Percentiles rank a stretch among this genome's conserved stretches.
These are phyloP conservation scores for Macrochelys suwanniensis DNA, from an alignment of 2,797 vertebrate species.

Conservation along the genomic window DNA sequence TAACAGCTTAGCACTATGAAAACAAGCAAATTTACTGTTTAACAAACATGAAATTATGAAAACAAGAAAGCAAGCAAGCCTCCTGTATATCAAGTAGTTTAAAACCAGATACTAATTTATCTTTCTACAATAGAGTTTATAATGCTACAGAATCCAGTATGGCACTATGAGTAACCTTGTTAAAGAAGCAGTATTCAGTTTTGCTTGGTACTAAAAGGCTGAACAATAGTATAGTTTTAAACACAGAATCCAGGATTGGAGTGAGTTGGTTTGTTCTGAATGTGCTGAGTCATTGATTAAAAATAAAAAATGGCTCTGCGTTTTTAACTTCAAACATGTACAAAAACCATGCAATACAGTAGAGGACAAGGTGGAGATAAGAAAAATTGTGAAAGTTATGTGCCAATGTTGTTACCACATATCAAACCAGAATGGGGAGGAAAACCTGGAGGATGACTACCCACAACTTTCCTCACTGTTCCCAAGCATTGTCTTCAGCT, in stretches of 20 bases:
- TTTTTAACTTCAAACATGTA: constrained; percentile 69
- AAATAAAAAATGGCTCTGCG: constrained; percentile 30
- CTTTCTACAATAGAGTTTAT: constrained; percentile 57
- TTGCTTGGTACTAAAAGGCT: constrained; percentile 22
- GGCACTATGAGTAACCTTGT: constrained; percentile 17
- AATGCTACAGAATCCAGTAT: constrained; percentile 43
- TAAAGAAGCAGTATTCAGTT: constrained; percentile 38
- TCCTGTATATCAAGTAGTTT: constrained; percentile 39
- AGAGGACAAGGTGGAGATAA: constrained; percentile 37
- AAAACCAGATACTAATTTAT: constrained; percentile 45
- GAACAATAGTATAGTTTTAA: constrained; percentile 41
- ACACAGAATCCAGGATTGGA: not conserved
- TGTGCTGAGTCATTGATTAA: constrained; percentile 35
- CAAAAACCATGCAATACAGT: constrained; percentile 70
- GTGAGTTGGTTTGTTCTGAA: constrained; percentile 13
- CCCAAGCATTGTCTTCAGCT: constrained; percentile 58
- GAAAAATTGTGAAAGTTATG: not conserved
- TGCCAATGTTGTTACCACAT: not conserved
- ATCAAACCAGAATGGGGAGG: not conserved
- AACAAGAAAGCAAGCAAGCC: constrained; percentile 19
- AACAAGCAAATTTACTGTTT: constrained; percentile 22
- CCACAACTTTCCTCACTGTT: not conserved
- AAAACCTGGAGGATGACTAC: not conserved
- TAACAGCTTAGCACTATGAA: constrained; percentile 2
- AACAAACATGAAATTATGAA: not conserved